Percentiles rank a stretch among this genome's conserved stretches.
Conservation (phyloP, 2,888 invertebrate species). For the Ochropleura plecta region DNA sequence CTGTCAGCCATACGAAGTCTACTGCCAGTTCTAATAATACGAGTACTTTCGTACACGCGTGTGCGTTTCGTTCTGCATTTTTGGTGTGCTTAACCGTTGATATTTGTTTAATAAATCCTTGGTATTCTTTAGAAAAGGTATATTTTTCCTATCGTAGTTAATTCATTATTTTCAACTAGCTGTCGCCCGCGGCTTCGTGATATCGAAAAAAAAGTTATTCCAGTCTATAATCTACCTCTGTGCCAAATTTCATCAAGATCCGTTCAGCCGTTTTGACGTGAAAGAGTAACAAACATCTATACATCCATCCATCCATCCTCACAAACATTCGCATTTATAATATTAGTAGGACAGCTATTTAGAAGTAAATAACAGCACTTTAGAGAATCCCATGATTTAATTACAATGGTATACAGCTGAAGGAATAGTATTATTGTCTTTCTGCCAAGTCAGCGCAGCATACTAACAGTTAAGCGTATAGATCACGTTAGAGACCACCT, state of each 20-base stretch:
- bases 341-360: neutral
- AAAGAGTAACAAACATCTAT: too few species aligned
- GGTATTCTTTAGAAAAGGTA: neutral
- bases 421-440: too few species aligned
- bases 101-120: neutral
- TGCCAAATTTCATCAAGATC: too few species aligned
- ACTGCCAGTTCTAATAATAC: slow-evolving; percentile 3
- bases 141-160: neutral
- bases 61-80: neutral
- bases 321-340: too few species aligned
- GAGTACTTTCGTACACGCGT: neutral
- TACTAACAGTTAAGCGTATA: too few species aligned
- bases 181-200: too few species aligned
- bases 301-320: too few species aligned
- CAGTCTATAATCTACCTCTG: too few species aligned
- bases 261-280: too few species aligned
- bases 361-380: neutral
- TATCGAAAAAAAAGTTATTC: too few species aligned
- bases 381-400: neutral
- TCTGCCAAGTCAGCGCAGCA: too few species aligned
- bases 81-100: neutral
- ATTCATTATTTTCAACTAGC: neutral
- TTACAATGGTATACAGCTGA: neutral
- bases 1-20: neutral
- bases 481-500: too few species aligned